These are phyloP conservation scores for Phania funesta DNA, from an alignment of 2,888 invertebrate species.

Conservation along the genomic window DNA sequence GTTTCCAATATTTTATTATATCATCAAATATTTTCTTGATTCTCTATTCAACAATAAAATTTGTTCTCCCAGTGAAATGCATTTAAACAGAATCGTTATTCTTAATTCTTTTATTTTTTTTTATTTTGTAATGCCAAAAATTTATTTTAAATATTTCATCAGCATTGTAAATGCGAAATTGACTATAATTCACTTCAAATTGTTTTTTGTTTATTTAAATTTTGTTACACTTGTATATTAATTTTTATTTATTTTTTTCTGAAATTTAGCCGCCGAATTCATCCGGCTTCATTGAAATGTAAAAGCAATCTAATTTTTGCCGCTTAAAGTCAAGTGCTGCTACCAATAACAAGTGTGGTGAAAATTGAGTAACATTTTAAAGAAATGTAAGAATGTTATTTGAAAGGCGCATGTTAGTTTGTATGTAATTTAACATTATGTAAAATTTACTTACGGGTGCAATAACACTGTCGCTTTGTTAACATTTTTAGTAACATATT, in stretches of 20 bases:
- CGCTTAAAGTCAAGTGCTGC: slow-evolving; percentile 15
- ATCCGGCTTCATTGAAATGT: slow-evolving; percentile 53
- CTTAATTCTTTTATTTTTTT: too few relatives aligned
- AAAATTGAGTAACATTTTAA: slow-evolving; percentile 5
- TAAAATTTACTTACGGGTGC: not conserved
- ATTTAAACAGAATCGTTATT: too few relatives aligned
- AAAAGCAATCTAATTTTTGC: slow-evolving; percentile 58
- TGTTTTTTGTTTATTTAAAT: not conserved
- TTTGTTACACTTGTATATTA: not conserved
- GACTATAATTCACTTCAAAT: not conserved
- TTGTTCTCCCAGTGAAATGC: too few relatives aligned
- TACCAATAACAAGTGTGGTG: slow-evolving; percentile 56
- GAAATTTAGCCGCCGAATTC: slow-evolving; percentile 34
- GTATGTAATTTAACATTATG: not conserved
- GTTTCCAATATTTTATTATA: too few relatives aligned
- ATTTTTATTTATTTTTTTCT: not conserved
- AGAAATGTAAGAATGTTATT: not conserved
- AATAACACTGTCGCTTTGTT: not conserved
- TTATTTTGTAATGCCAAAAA: not conserved
- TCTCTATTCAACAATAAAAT: too few relatives aligned
- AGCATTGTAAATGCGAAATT: not conserved
- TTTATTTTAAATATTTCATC: not conserved
- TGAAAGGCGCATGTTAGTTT: not conserved
- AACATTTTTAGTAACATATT: not conserved
- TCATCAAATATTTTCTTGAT: too few relatives aligned